Percentiles rank a stretch among this genome's conserved stretches.
These are phyloP conservation scores for Urophycis tenuis DNA, from an alignment of 2,797 vertebrate genomes.

Conservation along the genomic window DNA sequence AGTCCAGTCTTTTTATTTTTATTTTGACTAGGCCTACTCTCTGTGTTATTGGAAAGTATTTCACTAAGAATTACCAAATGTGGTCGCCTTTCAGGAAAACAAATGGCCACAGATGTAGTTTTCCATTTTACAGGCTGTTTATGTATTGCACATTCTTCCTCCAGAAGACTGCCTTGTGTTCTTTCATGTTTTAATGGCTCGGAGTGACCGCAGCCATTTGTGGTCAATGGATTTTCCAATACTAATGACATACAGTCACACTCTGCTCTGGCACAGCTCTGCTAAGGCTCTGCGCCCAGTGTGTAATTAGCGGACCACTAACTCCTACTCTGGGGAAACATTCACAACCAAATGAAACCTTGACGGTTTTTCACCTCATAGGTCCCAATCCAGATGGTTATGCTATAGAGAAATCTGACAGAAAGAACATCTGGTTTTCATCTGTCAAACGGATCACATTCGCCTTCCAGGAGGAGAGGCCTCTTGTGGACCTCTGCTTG, in stretches of 20 bases:
- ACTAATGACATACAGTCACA: slow-evolving; percentile 74
- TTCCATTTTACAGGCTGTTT: slow-evolving; percentile 79
- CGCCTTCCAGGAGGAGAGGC: slow-evolving; percentile 39
- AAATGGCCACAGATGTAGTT: slow-evolving; percentile 76
- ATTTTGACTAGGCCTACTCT: slow-evolving; percentile 43
- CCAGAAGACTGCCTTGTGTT: slow-evolving; percentile 61
- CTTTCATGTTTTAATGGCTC: slow-evolving; percentile 74
- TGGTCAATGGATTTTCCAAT: slow-evolving; percentile 69
- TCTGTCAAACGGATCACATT: slow-evolving; percentile 50
- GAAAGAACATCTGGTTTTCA: slow-evolving; percentile 36
- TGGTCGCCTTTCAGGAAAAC: slow-evolving; percentile 63
- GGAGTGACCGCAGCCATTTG: slow-evolving; percentile 67
- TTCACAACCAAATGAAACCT: slow-evolving; percentile 71
- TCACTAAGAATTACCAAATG: slow-evolving; percentile 69
- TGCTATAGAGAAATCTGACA: slow-evolving; percentile 48
- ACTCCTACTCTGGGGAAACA: slow-evolving; percentile 70
- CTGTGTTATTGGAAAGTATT: slow-evolving; percentile 67
- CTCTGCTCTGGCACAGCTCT: slow-evolving; percentile 62
- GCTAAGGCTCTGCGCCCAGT: slow-evolving; percentile 62
- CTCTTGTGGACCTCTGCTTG: slow-evolving; percentile 22
- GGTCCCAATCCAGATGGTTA: slow-evolving; percentile 59
- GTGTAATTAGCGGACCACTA: slow-evolving; percentile 73
- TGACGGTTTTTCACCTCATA: slow-evolving; percentile 62
- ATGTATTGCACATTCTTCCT: slow-evolving; percentile 72
- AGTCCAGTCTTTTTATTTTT: slow-evolving; percentile 46